phyloP scores from a whole-genome alignment of 1,140 invertebrate species.

The Drosophila albomicans region DNA sequence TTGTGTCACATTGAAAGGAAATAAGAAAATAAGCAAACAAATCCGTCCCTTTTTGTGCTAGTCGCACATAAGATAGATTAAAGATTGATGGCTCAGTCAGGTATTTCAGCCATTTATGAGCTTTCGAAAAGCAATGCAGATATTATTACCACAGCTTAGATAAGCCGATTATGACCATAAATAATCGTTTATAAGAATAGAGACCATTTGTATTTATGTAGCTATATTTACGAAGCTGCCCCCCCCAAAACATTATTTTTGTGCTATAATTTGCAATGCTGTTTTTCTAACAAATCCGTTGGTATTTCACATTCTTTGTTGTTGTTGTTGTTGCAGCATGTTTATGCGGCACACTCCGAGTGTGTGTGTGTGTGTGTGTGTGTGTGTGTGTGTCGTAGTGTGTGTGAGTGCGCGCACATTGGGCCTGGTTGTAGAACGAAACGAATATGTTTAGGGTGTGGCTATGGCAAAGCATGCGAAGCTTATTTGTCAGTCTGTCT shows the following conservation, averaged over 20 bases:
- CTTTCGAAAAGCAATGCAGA: slow-evolving; percentile 1
- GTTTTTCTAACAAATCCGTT: slow-evolving; percentile 23
- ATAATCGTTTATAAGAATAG: slow-evolving; percentile 1
- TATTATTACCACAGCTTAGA: background rate
- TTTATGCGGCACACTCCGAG: slow-evolving; percentile 3
- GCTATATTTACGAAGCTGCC: slow-evolving; percentile 1
- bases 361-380: background rate
- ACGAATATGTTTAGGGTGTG: slow-evolving; percentile 46
- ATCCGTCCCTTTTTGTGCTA: background rate
- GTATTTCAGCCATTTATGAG: slow-evolving; percentile 1
- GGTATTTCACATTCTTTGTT: slow-evolving; percentile 1
- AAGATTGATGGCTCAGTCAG: slow-evolving; percentile 1
- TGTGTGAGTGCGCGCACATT: slow-evolving; percentile 5
- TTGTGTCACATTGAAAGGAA: background rate
- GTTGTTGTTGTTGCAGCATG: slow-evolving; percentile 12
- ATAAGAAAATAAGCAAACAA: background rate
- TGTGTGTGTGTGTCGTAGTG: background rate
- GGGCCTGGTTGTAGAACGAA: slow-evolving; percentile 3
- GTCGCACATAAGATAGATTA: background rate
- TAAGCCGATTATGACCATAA: slow-evolving; percentile 12
- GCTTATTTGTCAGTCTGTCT: slow-evolving; percentile 2
- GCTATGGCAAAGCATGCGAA: slow-evolving; percentile 6
- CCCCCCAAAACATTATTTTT: background rate
- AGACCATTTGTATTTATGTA: slow-evolving; percentile 9
- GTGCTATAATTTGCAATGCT: slow-evolving; percentile 26